Evolutionary conservation across 2,113 vertebrate genomes (phyloP), one percentile per base, ranked within the genome.

Genomic region (Rhinoptilus africanus): DNA sequence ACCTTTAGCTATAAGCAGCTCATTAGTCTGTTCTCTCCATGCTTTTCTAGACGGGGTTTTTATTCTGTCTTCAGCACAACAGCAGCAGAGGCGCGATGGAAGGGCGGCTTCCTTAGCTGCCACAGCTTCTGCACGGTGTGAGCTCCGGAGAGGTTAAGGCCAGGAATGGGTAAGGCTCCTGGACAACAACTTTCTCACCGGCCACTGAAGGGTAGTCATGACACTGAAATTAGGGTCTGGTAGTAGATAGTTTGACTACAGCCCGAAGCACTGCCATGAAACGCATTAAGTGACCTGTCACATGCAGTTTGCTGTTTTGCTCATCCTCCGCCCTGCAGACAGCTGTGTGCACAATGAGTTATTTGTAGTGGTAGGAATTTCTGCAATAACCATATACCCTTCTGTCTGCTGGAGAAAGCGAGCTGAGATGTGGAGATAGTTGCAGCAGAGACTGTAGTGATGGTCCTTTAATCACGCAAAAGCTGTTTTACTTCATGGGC

Each of bases 241-340:
- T 51, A 64, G 93, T n/a, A 84, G 83, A 48, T 60, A 74, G 62
- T 59, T 90, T 88, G 84, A 10, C 93, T 89, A 43, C 12, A 88
- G 93, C 92, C 92, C 80, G 69, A 75, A 92, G 91, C 69, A 17
- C 21, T 0, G 5, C 92, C 28, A 39, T 66, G 92, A 84, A 93
- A 75, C 9, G 73, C 89, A 75, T 85, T 89, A 84, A 93, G 97
- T 75, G 84, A 79, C 72, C 53, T 73, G 95, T 89, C 91, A 50
- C 64, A 63, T 53, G 64, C 68, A 35, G 64, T 96, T 93, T 88
- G 75, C 83, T 75, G 67, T 3, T 91, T 69, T 72, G 73, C n/a
- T 87, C 45, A 39, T 73, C 73, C 62, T 69, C 81, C 89, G 77
- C 93, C 93, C 84, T 23, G 66, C 43, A 64, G 93, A 26, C 6